Conservation (phyloP, 2,797 vertebrate species). For the Poeciliopsis presidionis region DNA sequence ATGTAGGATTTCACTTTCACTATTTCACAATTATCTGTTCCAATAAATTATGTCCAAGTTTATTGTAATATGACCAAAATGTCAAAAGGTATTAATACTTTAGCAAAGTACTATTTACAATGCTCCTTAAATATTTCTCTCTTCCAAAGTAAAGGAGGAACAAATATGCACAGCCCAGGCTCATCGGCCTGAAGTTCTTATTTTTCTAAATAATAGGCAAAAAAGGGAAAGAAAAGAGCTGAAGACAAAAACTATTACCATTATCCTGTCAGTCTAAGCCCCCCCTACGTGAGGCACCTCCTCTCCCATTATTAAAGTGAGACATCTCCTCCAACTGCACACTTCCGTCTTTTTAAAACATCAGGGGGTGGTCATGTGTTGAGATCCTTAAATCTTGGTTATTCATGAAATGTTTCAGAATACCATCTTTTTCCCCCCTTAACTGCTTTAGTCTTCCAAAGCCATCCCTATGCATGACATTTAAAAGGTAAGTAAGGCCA, state of each 20-base stretch:
- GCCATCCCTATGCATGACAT: conserved; percentile 82
- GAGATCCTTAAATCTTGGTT: conserved; percentile 80
- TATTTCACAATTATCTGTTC: background rate
- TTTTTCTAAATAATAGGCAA: conserved; percentile 27
- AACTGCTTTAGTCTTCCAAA: conserved; percentile 78
- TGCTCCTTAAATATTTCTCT: conserved; percentile 48
- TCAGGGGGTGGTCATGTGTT: conserved; percentile 81
- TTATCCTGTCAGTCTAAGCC: conserved; percentile 68
- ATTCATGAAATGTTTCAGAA: conserved; percentile 82
- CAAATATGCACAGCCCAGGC: conserved; percentile 26
- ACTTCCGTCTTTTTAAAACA: conserved; percentile 77
- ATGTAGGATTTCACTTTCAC: background rate
- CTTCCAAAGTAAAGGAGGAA: conserved; percentile 27
- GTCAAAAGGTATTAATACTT: background rate
- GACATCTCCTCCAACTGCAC: conserved; percentile 69
- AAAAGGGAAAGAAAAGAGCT: conserved; percentile 26
- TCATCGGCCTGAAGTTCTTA: conserved; percentile 24
- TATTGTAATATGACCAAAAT: background rate
- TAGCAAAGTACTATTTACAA: background rate
- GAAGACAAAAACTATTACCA: conserved; percentile 62
- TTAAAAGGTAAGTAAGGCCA: conserved; percentile 86
- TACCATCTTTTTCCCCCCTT: conserved; percentile 73
- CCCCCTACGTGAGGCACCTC: conserved; percentile 61
- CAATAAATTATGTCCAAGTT: background rate
- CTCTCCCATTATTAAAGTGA: conserved; percentile 73